These are phyloP conservation scores for Crossocerus cetratus DNA, from an alignment of 2,888 invertebrate genomes.

Conservation along the genomic window DNA sequence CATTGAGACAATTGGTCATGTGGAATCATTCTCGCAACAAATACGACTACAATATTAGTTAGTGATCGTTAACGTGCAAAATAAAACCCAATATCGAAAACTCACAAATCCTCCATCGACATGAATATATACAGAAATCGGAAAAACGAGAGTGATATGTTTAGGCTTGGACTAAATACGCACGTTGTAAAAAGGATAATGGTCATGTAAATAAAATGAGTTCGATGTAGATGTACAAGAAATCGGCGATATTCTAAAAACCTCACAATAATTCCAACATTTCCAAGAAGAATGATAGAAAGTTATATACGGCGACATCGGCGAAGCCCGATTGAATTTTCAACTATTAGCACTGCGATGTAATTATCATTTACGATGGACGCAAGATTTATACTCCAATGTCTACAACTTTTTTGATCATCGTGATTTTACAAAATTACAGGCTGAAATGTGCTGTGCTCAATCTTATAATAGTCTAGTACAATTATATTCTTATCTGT, in stretches of 20 bases:
- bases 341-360: constrained; percentile 51
- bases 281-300: constrained; percentile 28
- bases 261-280: constrained; percentile 28
- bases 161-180: too few relatives aligned
- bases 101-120: too few relatives aligned
- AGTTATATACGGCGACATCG: constrained; percentile 49
- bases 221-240: background rate
- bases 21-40: constrained; percentile 31
- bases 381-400: constrained; percentile 57
- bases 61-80: too few relatives aligned
- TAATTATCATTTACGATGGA: constrained; percentile 52
- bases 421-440: constrained; percentile 67
- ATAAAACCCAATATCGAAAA: too few relatives aligned
- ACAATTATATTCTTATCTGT: constrained; percentile 61
- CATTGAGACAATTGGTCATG: constrained; percentile 36
- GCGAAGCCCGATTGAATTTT: constrained; percentile 68
- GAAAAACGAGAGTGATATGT: too few relatives aligned
- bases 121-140: too few relatives aligned
- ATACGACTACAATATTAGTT: too few relatives aligned
- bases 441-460: constrained; percentile 72
- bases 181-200: too few relatives aligned
- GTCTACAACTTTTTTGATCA: constrained; percentile 44
- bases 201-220: too few relatives aligned
- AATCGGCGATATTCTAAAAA: background rate
- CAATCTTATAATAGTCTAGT: constrained; percentile 56